These are phyloP conservation scores for Prunella strophiata DNA, from an alignment of 2,797 vertebrate genomes.

Conservation along the genomic window DNA sequence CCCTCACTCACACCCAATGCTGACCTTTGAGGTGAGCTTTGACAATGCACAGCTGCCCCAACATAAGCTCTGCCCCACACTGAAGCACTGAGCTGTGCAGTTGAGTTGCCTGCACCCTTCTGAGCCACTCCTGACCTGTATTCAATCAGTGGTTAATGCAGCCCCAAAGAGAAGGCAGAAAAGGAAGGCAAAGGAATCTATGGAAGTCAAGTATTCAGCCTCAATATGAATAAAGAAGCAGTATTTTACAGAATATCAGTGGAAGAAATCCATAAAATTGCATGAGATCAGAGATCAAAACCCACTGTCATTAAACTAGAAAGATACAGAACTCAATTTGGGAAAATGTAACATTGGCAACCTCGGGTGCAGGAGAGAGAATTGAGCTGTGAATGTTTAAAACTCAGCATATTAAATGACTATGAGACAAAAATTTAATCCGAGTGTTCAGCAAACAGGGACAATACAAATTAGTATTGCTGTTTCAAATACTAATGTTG, in stretches of 20 bases:
- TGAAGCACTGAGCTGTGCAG: background rate
- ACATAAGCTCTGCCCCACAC: background rate
- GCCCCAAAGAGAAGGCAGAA: background rate
- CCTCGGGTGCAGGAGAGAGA: background rate
- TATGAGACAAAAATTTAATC: background rate
- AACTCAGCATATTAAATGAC: background rate
- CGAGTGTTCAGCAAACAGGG: background rate
- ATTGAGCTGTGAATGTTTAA: background rate
- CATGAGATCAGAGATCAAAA: conserved; percentile 10
- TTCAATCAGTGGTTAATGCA: background rate
- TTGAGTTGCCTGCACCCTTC: background rate
- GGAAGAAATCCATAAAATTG: background rate
- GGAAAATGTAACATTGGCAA: background rate
- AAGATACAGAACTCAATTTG: background rate
- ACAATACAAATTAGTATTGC: background rate
- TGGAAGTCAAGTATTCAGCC: background rate
- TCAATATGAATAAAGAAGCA: background rate
- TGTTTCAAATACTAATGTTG: background rate
- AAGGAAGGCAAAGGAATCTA: background rate
- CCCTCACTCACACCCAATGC: background rate
- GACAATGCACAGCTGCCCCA: background rate
- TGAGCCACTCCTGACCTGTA: background rate
- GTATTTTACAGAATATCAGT: background rate
- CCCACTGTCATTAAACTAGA: background rate
- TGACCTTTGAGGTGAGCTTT: background rate